Conservation (phyloP, 1,140 invertebrate genomes). For the Lasioglossum albipes region DNA sequence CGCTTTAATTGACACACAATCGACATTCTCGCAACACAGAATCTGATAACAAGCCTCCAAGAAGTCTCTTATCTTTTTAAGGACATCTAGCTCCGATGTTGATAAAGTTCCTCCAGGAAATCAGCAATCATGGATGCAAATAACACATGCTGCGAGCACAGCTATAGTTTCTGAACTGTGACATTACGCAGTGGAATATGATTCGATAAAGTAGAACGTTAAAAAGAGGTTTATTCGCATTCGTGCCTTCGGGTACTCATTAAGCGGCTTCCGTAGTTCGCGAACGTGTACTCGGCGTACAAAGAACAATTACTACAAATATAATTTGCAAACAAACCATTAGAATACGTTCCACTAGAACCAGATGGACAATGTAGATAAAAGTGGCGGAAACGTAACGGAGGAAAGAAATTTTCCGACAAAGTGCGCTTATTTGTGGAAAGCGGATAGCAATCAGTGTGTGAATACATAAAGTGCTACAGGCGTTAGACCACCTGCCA, state of each 20-base stretch:
- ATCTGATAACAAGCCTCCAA: too few relatives aligned
- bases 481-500: slow-evolving; percentile 50
- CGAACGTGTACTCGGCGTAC: neutral
- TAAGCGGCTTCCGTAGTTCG: neutral
- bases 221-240: neutral
- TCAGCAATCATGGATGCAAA: neutral
- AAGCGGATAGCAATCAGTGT: slow-evolving; percentile 9
- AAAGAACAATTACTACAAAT: neutral
- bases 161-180: neutral
- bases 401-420: slow-evolving; percentile 12
- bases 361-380: neutral
- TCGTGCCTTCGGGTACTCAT: neutral
- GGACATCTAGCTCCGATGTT: too few relatives aligned
- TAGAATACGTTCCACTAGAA: neutral
- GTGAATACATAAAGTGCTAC: slow-evolving; percentile 6
- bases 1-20: too few relatives aligned
- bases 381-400: neutral
- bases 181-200: neutral
- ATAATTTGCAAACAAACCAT: neutral
- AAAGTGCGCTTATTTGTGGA: slow-evolving; percentile 18
- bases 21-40: too few relatives aligned
- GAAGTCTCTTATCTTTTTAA: too few relatives aligned
- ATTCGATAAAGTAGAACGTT: neutral
- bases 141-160: neutral
- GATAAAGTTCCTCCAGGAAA: neutral